These are phyloP conservation scores for Scytalopus superciliaris DNA, from an alignment of 2,113 vertebrate species.

Conservation along the genomic window DNA sequence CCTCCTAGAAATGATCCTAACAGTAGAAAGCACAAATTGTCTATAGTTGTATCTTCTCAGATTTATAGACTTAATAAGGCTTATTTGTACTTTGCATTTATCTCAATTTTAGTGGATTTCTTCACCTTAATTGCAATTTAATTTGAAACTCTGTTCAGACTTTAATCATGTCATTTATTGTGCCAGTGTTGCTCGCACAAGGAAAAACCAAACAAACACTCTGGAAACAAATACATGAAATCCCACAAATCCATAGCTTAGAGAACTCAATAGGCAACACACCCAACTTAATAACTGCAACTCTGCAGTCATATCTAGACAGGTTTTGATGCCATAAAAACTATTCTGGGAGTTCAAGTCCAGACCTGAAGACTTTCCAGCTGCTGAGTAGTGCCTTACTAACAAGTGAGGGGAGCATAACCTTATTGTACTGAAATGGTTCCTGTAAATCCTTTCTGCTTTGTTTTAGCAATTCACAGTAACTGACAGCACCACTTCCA, in stretches of 20 bases:
- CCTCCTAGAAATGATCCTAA: not conserved
- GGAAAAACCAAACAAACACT: not conserved
- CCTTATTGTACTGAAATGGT: not conserved
- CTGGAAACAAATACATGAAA: not conserved
- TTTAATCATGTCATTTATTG: not conserved
- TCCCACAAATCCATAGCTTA: not conserved
- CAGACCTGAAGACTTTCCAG: not conserved
- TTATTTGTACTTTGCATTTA: not conserved
- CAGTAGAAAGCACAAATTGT: not conserved
- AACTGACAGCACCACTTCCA: not conserved
- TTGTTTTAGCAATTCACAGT: not conserved
- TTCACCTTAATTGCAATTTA: not conserved
- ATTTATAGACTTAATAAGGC: not conserved
- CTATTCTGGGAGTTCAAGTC: not conserved
- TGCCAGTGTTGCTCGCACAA: not conserved
- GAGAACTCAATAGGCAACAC: not conserved
- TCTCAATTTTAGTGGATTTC: not conserved
- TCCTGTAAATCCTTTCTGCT: not conserved
- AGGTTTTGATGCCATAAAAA: not conserved
- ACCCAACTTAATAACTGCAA: not conserved
- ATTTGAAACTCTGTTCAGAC: not conserved
- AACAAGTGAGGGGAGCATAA: not conserved
- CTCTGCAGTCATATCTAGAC: not conserved
- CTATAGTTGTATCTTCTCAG: not conserved
- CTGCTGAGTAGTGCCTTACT: not conserved